phyloP scores from a whole-genome alignment of 2,113 vertebrate genomes.

The Scomber scombrus region DNA sequence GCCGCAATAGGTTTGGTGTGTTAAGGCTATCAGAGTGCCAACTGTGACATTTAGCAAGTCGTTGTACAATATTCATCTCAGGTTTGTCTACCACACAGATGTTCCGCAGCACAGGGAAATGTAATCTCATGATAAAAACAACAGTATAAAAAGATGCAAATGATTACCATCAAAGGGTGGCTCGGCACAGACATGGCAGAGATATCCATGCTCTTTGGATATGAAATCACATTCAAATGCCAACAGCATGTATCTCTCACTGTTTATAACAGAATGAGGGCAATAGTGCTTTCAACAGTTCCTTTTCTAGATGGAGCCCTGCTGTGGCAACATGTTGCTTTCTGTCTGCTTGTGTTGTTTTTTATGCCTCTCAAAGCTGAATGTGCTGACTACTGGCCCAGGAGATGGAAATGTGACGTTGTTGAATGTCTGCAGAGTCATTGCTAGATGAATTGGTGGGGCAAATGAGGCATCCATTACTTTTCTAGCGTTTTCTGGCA shows the following conservation, averaged over 20 bases:
- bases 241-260: constrained; percentile 43
- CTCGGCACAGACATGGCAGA: neutral
- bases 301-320: constrained; percentile 42
- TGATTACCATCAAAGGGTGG: constrained; percentile 36
- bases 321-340: constrained; percentile 63
- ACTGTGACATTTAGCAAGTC: constrained; percentile 56
- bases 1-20: neutral
- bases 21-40: constrained; percentile 22
- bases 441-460: too few species aligned
- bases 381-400: constrained; percentile 32
- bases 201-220: constrained; percentile 23
- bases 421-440: constrained; percentile 33
- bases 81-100: constrained; percentile 36
- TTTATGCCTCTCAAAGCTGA: constrained; percentile 25
- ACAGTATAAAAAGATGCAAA: constrained; percentile 41
- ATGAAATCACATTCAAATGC: constrained; percentile 43
- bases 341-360: constrained; percentile 57
- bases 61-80: neutral
- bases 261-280: constrained; percentile 65
- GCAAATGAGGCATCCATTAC: too few species aligned
- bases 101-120: constrained; percentile 15
- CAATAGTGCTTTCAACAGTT: constrained; percentile 53
- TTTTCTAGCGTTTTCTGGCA: too few species aligned
- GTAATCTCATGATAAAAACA: constrained; percentile 10
- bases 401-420: constrained; percentile 23